A percentile compares a stretch with the other conserved stretches of the same genome.
phyloP scores from a whole-genome alignment of 2,888 invertebrate genomes.

The Malthinus seriepunctatus region DNA sequence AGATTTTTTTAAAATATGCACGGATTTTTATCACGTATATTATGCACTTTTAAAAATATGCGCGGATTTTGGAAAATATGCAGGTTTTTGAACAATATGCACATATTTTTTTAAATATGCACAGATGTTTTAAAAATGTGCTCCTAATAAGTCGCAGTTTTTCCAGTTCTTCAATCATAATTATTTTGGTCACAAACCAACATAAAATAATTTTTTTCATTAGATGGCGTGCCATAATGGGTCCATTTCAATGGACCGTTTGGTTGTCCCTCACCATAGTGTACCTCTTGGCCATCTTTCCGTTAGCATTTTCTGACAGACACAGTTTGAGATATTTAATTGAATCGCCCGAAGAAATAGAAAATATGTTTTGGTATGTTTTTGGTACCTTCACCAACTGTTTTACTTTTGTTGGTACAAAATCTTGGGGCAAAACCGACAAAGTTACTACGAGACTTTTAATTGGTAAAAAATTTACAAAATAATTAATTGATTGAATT shows the following conservation, averaged over 20 bases:
- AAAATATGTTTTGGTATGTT: conserved; percentile 87
- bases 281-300: conserved; percentile 75
- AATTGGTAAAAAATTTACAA: conserved; percentile 60
- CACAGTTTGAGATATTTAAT: conserved; percentile 67
- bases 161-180: too few relatives aligned
- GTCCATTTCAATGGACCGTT: conserved; percentile 81
- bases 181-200: too few relatives aligned
- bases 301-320: conserved; percentile 74
- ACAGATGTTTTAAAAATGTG: too few relatives aligned
- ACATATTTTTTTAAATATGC: too few relatives aligned
- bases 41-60: too few relatives aligned
- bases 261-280: conserved; percentile 74
- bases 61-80: too few relatives aligned
- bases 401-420: conserved; percentile 70
- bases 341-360: conserved; percentile 71
- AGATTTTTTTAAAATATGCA: too few relatives aligned
- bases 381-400: conserved; percentile 85
- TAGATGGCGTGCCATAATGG: conserved; percentile 81
- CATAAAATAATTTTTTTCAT: conserved; percentile 35
- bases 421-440: conserved; percentile 71
- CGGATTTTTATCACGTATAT: too few relatives aligned
- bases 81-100: too few relatives aligned
- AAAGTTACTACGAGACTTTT: conserved; percentile 72
- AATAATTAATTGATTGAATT: neutral
- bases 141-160: too few relatives aligned